Evolutionary conservation across 2,113 vertebrate species (phyloP), one percentile per base, ranked within the genome.

Genomic region (Notarius quadriscutis): DNA sequence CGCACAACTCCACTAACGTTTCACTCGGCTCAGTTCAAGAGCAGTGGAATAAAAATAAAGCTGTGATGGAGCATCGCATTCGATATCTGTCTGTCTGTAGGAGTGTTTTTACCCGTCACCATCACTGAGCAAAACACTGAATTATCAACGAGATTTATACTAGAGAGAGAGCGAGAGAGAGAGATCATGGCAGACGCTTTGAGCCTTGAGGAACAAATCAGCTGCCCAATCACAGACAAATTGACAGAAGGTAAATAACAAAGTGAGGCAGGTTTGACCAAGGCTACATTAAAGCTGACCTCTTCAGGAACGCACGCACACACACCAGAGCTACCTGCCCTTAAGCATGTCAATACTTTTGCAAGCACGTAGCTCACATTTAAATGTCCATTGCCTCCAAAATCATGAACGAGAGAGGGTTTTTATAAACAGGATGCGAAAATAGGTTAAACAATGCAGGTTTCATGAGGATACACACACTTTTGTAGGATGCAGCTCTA

Each of bases 341-440:
- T 87, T 91, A 57, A 80, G 83, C 71, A 58, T 12, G 27, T 55
- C 51, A 11, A 6, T 84, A 67, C 50, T 20, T 84, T 69, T 74
- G 71, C 62, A 80, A 58, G 78, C 87, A 89, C 87, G 87, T 89
- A 87, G 87, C 82, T 81, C 78, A 89, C 50, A 7, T 85, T 88
- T 55, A 90, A 86, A 79, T 83, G n/a, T 84, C 77, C 57, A 30
- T 80, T 50, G 69, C 79, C 27, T 4, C 25, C n/a, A 27, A 20
- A 27, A 27, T 50, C 72, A 88, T 84, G 74, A 75, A 89, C 84
- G 77, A 83, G 20, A 51, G 71, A 60, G 34, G 63, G 55, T 55
- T 84, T 82, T 89, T 81, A 83, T 75, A 88, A 82, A 88, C 87
- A n/a, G 79, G 80, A 63, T 72, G 84, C 67, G 84, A 77, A 71